Evolutionary conservation across 2,797 vertebrate genomes (phyloP).

Genomic region (Sebastes steindachneri): DNA sequence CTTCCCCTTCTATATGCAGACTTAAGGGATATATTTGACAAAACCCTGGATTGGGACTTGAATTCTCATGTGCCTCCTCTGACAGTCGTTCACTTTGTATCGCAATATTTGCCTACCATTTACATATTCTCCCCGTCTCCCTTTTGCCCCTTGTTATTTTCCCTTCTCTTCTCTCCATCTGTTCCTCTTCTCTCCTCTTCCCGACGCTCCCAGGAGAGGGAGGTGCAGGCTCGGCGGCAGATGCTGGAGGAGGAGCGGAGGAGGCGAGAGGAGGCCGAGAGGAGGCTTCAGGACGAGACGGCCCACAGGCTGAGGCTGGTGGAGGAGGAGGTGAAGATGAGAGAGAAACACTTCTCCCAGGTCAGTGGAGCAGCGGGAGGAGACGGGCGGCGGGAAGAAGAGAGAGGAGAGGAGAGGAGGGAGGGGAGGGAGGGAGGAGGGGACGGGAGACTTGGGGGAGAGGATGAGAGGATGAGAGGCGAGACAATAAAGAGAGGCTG

Average conservation of each 20-base stretch:
- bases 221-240: slow-evolving; percentile 90
- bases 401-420: not conserved
- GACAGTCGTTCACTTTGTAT: slow-evolving; percentile 75
- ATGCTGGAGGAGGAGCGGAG: slow-evolving; percentile 93
- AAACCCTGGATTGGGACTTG: slow-evolving; percentile 76
- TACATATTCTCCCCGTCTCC: slow-evolving; percentile 75
- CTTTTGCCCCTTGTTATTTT: slow-evolving; percentile 55
- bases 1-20: slow-evolving; percentile 61
- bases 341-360: slow-evolving; percentile 96
- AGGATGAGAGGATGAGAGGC: slow-evolving; percentile 56
- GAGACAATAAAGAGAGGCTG: slow-evolving; percentile 69
- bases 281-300: slow-evolving; percentile 91
- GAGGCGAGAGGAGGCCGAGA: slow-evolving; percentile 92
- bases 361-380: slow-evolving; percentile 76
- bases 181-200: slow-evolving; percentile 50
- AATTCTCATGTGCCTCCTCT: slow-evolving; percentile 68
- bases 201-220: slow-evolving; percentile 87
- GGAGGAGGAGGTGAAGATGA: slow-evolving; percentile 97
- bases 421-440: slow-evolving; percentile 14
- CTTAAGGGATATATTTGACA: slow-evolving; percentile 75
- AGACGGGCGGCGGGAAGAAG: slow-evolving; percentile 18
- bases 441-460: slow-evolving; percentile 32
- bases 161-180: slow-evolving; percentile 61
- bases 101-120: slow-evolving; percentile 80
- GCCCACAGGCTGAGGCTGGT: slow-evolving; percentile 91